Evolutionary conservation across 2,113 vertebrate genomes (phyloP), one percentile per base, ranked within the genome.

Genomic region (Hemicordylus capensis): DNA sequence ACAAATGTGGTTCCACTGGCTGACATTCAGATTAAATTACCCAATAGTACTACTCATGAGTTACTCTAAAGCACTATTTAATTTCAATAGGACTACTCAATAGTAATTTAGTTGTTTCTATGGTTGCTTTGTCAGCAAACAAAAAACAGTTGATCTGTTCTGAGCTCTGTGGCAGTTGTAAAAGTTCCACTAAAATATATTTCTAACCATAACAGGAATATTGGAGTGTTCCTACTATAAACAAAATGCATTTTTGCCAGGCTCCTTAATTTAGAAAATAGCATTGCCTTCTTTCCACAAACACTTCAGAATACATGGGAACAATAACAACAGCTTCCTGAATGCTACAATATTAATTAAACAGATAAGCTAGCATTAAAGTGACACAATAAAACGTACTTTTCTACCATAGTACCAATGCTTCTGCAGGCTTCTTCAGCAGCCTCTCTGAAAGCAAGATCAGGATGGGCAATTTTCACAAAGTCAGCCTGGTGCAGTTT

Each of bases 391-490:
- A 58, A 67, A 76, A 93, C 96, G 2, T 96, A 99, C 98, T 98
- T 99, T 88, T 99, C 99, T 67, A 99, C 99, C 87, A 98, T 76
- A 0, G 98, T 98, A 86, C 98, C 98, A 4, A 99, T 98, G 70
- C 93, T 97, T 42, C 98, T 95, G 89, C 98, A 99, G 26, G 98
- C 97, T 90, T 97, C 98, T 85, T 98, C 98, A 1, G 98, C 98
- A 26, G 98, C 98, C 44, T 98, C 98, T 78, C 98, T 96, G 93
- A 97, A 99, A 0, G 93, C 96, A 15, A 94, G 95, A 89, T 98
- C 97, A 8, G 99, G 99, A 89, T 99, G 99, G 61, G 98, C 98
- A 54, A 98, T 97, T 95, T 98, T 99, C 54, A 99, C 96, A 95
- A 99, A 99, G 92, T 99, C 99, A 37, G 99, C 98, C 98, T 99